These are phyloP conservation scores for Luffia ferchaultella DNA, from an alignment of 2,888 invertebrate species.

Conservation along the genomic window DNA sequence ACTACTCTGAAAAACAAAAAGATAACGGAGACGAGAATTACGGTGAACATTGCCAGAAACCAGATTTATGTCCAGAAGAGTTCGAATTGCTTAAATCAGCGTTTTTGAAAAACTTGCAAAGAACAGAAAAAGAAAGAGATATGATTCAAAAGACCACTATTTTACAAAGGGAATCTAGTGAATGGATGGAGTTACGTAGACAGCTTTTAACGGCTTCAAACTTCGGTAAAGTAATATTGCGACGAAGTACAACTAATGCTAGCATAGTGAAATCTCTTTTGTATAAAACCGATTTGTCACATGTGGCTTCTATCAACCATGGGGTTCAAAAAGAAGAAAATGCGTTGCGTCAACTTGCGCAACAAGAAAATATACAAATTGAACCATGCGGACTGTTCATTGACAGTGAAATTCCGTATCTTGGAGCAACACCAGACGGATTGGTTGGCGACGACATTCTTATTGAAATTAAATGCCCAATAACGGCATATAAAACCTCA, in stretches of 20 bases:
- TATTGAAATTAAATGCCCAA: too few species aligned
- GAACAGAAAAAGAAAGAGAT: conserved; percentile 2
- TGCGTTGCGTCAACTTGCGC: conserved; percentile 6
- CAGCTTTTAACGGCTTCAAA: conserved; percentile 8
- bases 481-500: too few species aligned
- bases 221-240: background rate
- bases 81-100: conserved; percentile 5
- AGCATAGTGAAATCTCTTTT: conserved; percentile 3
- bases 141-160: conserved; percentile 5
- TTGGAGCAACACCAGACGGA: conserved; percentile 9
- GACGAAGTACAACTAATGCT: background rate
- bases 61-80: conserved; percentile 5
- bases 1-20: too few species aligned
- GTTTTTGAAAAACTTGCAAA: conserved; percentile 6
- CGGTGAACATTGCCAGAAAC: conserved; percentile 3
- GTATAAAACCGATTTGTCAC: background rate
- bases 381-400: conserved; percentile 7
- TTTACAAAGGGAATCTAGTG: conserved; percentile 7
- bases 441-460: too few species aligned
- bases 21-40: too few species aligned
- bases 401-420: conserved; percentile 5
- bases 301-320: conserved; percentile 7
- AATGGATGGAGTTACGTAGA: conserved; percentile 10
- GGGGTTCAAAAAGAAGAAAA: conserved; percentile 7
- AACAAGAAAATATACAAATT: conserved; percentile 5